These are phyloP conservation scores for Syngnathus rostellatus DNA, from an alignment of 2,797 vertebrate genomes.

Conservation along the genomic window DNA sequence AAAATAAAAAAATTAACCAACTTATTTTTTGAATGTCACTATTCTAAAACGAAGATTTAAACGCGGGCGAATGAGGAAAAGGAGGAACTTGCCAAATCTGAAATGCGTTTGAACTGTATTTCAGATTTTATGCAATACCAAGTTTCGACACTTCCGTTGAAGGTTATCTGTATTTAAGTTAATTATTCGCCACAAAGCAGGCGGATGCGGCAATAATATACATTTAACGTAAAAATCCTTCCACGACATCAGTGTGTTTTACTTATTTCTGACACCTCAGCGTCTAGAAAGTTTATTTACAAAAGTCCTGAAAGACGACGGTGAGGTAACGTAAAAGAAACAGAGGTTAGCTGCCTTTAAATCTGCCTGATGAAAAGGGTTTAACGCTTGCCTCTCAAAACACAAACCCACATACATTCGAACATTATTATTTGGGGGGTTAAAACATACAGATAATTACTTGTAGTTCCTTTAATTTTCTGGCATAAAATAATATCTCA, in stretches of 20 bases:
- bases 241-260: background rate
- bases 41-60: background rate
- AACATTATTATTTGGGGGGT: background rate
- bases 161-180: conserved; percentile 1
- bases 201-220: background rate
- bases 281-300: no score
- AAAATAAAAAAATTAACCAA: background rate
- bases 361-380: conserved; percentile 46
- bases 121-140: background rate
- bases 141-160: background rate
- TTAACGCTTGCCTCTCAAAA: background rate
- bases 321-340: rapidly evolving
- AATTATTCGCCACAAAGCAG: background rate
- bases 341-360: conserved; percentile 26
- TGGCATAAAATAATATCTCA: background rate
- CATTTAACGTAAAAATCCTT: no score
- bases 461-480: background rate
- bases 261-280: background rate
- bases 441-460: no score
- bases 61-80: background rate
- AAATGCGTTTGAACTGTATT: background rate
- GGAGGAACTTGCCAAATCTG: background rate
- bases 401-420: background rate
- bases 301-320: conserved; percentile 1
- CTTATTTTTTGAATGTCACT: background rate